Base-by-base conservation (phyloP, 2,797 vertebrate species). In the Halcyon chelicuti region DNA sequence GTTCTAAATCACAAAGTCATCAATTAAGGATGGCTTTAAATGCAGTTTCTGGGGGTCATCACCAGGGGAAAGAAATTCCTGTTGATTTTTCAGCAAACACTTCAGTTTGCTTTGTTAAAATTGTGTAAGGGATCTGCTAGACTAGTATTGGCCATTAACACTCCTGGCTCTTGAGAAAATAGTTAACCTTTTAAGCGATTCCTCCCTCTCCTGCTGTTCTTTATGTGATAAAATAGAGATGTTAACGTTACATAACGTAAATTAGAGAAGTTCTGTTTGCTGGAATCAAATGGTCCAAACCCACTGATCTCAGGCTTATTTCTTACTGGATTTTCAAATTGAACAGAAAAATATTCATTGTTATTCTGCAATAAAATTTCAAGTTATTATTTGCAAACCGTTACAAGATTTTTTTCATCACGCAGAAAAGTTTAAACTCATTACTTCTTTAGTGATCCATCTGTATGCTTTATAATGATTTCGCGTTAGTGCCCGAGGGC, bases 131-230 rank as follows among this genome's bases (percentile, higher is more conserved):
- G 10, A n/a, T 70, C 42, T 92, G 40, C 40, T 82, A 25, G 18
- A 58, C 25, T 52, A 17, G 21, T 49, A 3, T 35, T 29, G 20
- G 29, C 65, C 70, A 61, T n/a, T 73, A 61, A 73, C 42, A 51
- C 20, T 14, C 19, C 40, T 63, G 60, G 5, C 18, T 90, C 18
- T 23, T 54, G 33, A 61, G 44, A 68, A 67, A 42, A 44, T 63
- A 28, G 6, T 62, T 86, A n/a, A 61, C 37, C 35, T 80, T 88
- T 67, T 65, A 77, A 22, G 14, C 54, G 25, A 65, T 62, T 63
- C 4, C 4, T 7, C 5, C 1, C 8, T 19, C 8, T 42, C 14
- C 14, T 5, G 7, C 14, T 0, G 0, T 31, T 72, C 87, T 82
- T 86, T 47, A 86, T 14, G 19, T 37, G 12, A 4, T 46, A 17